Conservation (phyloP, 1,140 invertebrate genomes). For the Drosophila truncata region DNA sequence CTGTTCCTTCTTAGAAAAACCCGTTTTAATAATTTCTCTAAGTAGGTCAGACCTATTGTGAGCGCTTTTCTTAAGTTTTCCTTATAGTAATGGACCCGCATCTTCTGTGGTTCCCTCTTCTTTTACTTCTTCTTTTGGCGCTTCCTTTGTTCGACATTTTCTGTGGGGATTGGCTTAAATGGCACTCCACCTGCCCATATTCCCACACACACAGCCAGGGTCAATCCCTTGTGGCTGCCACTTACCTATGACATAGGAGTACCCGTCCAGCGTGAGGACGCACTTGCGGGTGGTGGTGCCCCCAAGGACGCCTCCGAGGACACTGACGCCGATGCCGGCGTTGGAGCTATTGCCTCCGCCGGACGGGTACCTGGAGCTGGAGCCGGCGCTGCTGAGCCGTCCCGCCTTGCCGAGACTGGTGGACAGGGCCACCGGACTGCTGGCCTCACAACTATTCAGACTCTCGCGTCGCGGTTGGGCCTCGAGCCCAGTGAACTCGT, state of each 20-base stretch:
- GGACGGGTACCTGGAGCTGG: slow-evolving; percentile 70
- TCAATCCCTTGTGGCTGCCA: slow-evolving; percentile 3
- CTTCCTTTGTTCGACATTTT: slow-evolving; percentile 9
- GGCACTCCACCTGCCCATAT: slow-evolving; percentile 6
- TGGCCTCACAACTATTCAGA: slow-evolving; percentile 64
- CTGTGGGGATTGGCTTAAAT: slow-evolving; percentile 6
- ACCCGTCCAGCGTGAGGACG: slow-evolving; percentile 91
- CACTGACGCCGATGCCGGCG: slow-evolving; percentile 64
- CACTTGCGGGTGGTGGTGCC: slow-evolving; percentile 89
- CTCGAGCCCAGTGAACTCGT: slow-evolving; percentile 69
- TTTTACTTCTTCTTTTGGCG: not conserved
- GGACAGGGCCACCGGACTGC: slow-evolving; percentile 40
- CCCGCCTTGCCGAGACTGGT: slow-evolving; percentile 29
- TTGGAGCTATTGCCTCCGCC: slow-evolving; percentile 65
- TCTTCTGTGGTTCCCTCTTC: too few relatives aligned
- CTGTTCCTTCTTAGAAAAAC: not conserved
- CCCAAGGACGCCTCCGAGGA: slow-evolving; percentile 39
- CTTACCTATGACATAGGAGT: slow-evolving; percentile 93
- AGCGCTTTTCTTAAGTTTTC: not conserved
- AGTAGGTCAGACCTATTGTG: slow-evolving; percentile 11
- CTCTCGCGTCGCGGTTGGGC: slow-evolving; percentile 71
- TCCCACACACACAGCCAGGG: slow-evolving; percentile 4
- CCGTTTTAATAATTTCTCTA: not conserved
- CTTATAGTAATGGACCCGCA: not conserved
- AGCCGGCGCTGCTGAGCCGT: slow-evolving; percentile 28